A percentile compares a stretch with the other conserved stretches of the same genome.
phyloP scores from a whole-genome alignment of 2,797 vertebrate genomes.

The Lithobates sylvaticus region DNA sequence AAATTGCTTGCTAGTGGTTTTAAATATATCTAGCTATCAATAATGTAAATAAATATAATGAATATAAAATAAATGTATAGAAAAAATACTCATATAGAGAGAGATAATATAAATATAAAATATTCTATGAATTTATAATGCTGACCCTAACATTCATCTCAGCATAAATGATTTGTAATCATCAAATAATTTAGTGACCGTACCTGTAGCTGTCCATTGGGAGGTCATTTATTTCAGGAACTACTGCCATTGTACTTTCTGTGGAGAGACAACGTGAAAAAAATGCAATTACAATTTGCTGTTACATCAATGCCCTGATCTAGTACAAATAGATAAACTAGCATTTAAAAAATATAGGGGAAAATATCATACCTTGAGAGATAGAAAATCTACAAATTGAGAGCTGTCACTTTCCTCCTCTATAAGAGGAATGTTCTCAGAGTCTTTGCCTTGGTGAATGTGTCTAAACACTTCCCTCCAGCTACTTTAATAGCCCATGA shows the following conservation, averaged over 20 bases:
- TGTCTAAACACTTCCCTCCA: not conserved
- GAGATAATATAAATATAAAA: too few species aligned
- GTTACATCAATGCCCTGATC: not conserved
- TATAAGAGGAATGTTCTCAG: not conserved
- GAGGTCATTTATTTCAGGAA: constrained; percentile 17
- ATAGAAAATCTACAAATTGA: not conserved
- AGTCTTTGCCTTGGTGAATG: not conserved
- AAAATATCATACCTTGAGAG: not conserved
- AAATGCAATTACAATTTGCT: not conserved
- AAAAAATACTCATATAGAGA: too few species aligned
- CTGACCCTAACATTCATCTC: too few species aligned
- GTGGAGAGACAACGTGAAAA: not conserved
- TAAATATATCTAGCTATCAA: too few species aligned
- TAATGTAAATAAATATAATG: too few species aligned
- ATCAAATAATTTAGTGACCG: not conserved
- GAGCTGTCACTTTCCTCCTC: not conserved
- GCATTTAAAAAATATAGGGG: not conserved
- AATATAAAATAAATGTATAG: too few species aligned
- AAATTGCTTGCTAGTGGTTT: not conserved
- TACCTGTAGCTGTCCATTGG: constrained; percentile 44
- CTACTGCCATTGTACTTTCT: constrained; percentile 39
- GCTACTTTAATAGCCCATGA: constrained; percentile 1
- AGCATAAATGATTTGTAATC: too few species aligned
- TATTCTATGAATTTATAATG: too few species aligned
- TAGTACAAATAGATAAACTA: not conserved